Evolutionary conservation across 2,888 invertebrate species (phyloP).

Genomic region (Volucella bombylans): DNA sequence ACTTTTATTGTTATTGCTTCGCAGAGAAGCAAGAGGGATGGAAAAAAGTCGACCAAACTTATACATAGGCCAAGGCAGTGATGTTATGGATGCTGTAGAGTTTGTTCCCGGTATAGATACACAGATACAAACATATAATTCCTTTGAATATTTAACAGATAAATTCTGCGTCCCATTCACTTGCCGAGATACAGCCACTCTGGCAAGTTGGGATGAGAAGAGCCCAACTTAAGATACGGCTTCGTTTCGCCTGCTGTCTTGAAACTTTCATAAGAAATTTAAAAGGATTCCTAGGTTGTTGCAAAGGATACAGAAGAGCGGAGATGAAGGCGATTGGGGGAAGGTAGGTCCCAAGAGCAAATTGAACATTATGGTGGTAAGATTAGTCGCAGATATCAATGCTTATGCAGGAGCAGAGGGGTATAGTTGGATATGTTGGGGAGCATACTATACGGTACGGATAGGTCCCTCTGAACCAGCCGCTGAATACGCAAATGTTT

Average conservation of each 20-base stretch:
- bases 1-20: conserved; percentile 74
- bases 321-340: conserved; percentile 4
- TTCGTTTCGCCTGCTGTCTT: conserved; percentile 67
- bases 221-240: conserved; percentile 54
- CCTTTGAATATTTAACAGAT: conserved; percentile 74
- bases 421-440: conserved; percentile 46
- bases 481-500: conserved; percentile 65
- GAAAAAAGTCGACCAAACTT: conserved; percentile 61
- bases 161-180: conserved; percentile 72
- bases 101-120: background rate
- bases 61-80: conserved; percentile 40
- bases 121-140: conserved; percentile 61
- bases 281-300: conserved; percentile 65
- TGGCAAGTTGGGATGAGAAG: conserved; percentile 32
- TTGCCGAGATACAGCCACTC: conserved; percentile 50
- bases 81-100: background rate
- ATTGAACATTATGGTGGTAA: conserved; percentile 73
- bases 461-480: conserved; percentile 51
- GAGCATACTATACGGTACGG: background rate
- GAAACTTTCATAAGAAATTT: conserved; percentile 74
- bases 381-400: conserved; percentile 73
- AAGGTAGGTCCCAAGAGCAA: conserved; percentile 69
- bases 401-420: conserved; percentile 35
- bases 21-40: conserved; percentile 36
- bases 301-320: background rate